Percentiles rank a stretch among this genome's conserved stretches.
Conservation (phyloP, 2,113 vertebrate genomes). For the Leptodactylus fuscus region DNA sequence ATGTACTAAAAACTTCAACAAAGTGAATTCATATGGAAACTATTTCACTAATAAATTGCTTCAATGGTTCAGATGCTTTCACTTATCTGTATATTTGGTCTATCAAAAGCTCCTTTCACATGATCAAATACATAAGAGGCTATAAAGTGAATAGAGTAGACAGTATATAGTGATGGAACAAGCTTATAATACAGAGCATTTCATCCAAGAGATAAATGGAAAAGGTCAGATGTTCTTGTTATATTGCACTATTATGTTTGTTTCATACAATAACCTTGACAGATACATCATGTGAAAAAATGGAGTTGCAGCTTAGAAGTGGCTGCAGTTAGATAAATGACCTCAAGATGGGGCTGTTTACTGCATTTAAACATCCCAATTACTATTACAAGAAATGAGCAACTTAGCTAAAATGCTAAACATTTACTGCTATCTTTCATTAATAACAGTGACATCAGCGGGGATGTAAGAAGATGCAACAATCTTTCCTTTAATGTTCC, state of each 20-base stretch:
- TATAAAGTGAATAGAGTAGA: neutral
- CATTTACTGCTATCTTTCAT: constrained; percentile 33
- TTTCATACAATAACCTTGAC: constrained; percentile 17
- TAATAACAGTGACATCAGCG: constrained; percentile 31
- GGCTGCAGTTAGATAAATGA: constrained; percentile 66
- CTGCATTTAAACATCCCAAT: constrained; percentile 68
- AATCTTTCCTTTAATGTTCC: too few species aligned
- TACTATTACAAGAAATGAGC: constrained; percentile 22
- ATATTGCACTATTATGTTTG: neutral
- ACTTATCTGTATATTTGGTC: too few species aligned
- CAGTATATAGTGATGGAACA: too few species aligned
- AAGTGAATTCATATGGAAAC: too few species aligned
- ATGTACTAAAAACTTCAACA: too few species aligned
- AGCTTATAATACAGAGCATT: neutral
- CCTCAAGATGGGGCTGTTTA: constrained; percentile 96
- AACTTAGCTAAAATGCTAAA: constrained; percentile 51
- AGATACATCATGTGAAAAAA: neutral
- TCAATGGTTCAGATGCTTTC: too few species aligned
- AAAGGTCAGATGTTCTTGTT: neutral
- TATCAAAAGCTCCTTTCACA: neutral
- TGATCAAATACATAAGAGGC: neutral
- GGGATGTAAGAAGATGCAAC: neutral
- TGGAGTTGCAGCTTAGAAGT: neutral
- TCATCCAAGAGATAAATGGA: neutral
- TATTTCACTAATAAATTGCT: too few species aligned